phyloP scores from a whole-genome alignment of 2,797 vertebrate species.

The Sebastes vulpes region DNA sequence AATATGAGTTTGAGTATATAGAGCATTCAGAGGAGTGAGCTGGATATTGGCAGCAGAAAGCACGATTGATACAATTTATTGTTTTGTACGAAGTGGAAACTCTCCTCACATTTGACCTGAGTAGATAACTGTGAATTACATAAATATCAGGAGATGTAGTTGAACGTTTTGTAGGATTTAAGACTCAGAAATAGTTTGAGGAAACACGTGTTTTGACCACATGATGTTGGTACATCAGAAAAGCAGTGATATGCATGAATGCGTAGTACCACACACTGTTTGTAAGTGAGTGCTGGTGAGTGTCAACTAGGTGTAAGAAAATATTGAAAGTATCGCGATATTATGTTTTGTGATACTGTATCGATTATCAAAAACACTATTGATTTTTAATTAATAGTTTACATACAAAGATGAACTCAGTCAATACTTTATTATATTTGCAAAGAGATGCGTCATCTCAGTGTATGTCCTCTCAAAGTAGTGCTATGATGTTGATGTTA shows the following conservation, averaged over 20 bases:
- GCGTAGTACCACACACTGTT: neutral
- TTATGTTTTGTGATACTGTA: too few relatives aligned
- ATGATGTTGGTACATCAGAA: neutral
- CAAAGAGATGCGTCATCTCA: too few relatives aligned
- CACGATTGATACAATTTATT: slow-evolving; percentile 46
- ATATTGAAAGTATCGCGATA: too few relatives aligned
- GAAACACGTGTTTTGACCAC: neutral
- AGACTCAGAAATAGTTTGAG: neutral
- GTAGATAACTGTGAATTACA: neutral
- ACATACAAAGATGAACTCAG: too few relatives aligned
- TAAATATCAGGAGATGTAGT: neutral
- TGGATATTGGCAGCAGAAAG: slow-evolving; percentile 50
- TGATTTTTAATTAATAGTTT: too few relatives aligned
- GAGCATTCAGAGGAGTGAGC: slow-evolving; percentile 65
- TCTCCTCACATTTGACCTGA: slow-evolving; percentile 11
- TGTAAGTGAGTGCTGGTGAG: neutral
- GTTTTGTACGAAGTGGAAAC: slow-evolving; percentile 28
- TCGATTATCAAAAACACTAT: too few relatives aligned
- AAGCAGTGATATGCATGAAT: neutral
- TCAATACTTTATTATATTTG: too few relatives aligned
- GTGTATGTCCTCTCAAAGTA: too few relatives aligned
- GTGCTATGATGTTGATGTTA: too few relatives aligned
- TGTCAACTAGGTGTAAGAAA: neutral
- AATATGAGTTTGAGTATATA: slow-evolving; percentile 65
- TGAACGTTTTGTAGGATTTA: neutral